Conservation (phyloP, 2,797 vertebrate species). For the Phataginus tricuspis region DNA sequence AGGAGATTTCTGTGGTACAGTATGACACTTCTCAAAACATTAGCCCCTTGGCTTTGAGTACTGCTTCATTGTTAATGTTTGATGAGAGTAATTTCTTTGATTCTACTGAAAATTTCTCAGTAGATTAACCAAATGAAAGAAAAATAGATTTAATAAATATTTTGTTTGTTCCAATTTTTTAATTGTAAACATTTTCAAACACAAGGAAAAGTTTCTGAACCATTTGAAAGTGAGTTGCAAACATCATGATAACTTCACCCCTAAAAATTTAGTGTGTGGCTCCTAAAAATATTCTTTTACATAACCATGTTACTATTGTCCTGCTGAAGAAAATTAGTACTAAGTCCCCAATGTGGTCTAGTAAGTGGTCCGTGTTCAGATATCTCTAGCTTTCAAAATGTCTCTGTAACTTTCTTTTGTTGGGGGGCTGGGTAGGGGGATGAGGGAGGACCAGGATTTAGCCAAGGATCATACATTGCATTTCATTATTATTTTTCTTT, state of each 20-base stretch:
- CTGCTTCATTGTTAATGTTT: neutral
- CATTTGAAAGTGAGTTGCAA: neutral
- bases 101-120: neutral
- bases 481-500: neutral
- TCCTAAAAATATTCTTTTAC: neutral
- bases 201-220: neutral
- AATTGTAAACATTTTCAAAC: neutral
- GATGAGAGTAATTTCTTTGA: neutral
- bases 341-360: neutral
- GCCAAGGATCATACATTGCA: neutral
- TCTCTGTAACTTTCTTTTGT: neutral
- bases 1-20: neutral
- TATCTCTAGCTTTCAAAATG: neutral
- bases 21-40: neutral
- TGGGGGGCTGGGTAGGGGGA: fast-evolving
- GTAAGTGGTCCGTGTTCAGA: neutral
- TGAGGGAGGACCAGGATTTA: neutral
- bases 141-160: neutral
- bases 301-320: neutral
- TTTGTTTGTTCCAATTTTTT: neutral
- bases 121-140: neutral
- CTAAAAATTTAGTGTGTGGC: neutral
- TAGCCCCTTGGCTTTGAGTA: neutral
- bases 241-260: neutral
- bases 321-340: neutral